Conservation (phyloP, 2,888 invertebrate species). For the Phortica okadai region DNA sequence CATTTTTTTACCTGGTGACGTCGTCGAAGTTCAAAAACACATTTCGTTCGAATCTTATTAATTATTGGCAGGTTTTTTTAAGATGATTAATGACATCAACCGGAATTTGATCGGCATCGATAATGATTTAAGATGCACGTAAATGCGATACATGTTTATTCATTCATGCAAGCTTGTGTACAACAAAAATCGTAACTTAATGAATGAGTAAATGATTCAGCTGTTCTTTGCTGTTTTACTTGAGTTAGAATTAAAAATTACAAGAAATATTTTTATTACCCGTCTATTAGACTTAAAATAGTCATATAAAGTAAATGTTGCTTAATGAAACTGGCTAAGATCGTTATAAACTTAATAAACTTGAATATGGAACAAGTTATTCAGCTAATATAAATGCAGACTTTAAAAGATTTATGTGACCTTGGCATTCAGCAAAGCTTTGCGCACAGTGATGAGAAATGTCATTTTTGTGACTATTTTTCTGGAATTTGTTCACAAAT, state of each 20-base stretch:
- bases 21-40: no score
- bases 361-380: neutral
- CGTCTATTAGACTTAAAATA: neutral
- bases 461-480: neutral
- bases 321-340: neutral
- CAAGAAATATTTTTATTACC: neutral
- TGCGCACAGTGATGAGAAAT: neutral
- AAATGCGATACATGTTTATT: neutral
- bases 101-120: slow-evolving; percentile 5
- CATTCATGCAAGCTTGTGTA: slow-evolving; percentile 8
- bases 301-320: neutral
- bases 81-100: slow-evolving; percentile 17
- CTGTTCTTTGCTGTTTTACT: neutral
- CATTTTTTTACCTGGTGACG: no score
- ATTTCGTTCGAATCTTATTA: neutral
- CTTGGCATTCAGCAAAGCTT: neutral
- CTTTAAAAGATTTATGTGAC: neutral
- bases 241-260: neutral
- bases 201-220: slow-evolving; percentile 1
- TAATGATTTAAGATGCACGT: neutral
- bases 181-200: neutral
- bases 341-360: neutral
- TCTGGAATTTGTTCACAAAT: no score
- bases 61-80: neutral
- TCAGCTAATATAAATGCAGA: neutral